A percentile compares a stretch with the other conserved stretches of the same genome.
These are phyloP conservation scores for Ochotona curzoniae DNA, from an alignment of 2,113 vertebrate species.

Conservation along the genomic window DNA sequence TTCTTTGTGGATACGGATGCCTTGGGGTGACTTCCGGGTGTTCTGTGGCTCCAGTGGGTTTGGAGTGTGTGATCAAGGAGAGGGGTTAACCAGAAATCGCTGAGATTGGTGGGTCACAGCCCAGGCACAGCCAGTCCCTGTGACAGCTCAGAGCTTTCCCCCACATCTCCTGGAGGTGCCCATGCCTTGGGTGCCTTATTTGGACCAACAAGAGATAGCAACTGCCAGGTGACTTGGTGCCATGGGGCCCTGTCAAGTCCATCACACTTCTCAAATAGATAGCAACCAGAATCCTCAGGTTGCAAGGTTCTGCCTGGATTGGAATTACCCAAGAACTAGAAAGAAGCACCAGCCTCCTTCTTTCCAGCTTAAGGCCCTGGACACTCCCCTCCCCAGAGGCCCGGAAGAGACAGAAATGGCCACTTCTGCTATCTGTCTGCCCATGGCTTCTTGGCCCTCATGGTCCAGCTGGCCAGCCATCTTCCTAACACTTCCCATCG, in stretches of 20 bases:
- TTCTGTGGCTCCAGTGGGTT: rapidly evolving
- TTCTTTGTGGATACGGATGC: background rate
- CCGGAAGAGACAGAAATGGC: background rate
- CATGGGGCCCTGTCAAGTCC: background rate
- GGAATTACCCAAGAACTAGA: background rate
- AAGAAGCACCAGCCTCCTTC: background rate
- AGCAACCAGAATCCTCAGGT: background rate
- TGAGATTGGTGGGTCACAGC: background rate
- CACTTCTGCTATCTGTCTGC: background rate
- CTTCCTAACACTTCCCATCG: background rate
- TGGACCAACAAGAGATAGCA: background rate
- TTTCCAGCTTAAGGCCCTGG: background rate
- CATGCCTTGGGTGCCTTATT: background rate
- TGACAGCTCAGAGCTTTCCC: background rate
- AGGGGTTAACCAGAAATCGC: background rate
- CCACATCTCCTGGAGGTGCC: background rate
- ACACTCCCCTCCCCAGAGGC: background rate
- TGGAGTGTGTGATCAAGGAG: background rate
- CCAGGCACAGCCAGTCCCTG: background rate
- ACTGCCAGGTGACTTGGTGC: background rate
- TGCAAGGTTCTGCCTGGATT: background rate
- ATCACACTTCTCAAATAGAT: background rate
- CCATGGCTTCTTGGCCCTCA: rapidly evolving
- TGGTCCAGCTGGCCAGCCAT: background rate
- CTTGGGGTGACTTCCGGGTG: background rate